phyloP scores from a whole-genome alignment of 2,888 invertebrate genomes.

The Maniola hyperantus region DNA sequence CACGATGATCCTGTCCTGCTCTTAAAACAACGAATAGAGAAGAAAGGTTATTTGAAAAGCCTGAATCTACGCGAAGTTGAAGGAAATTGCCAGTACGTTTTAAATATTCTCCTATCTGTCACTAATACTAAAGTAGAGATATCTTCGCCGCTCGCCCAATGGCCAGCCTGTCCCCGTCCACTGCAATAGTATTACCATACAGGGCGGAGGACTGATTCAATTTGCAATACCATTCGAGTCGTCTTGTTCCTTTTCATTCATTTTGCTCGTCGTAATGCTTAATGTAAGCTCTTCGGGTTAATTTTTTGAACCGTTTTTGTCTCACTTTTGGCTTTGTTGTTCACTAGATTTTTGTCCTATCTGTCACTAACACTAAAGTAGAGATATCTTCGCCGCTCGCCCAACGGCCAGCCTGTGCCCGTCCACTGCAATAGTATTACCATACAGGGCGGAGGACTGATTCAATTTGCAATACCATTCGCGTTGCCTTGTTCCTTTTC shows the following conservation, averaged over 20 bases:
- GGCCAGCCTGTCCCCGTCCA: constrained; percentile 45
- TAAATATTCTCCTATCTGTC: neutral
- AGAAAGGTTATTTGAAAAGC: no score
- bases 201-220: constrained; percentile 55
- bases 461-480: constrained; percentile 55
- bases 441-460: constrained; percentile 53
- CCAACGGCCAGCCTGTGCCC: constrained; percentile 42
- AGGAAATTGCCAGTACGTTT: no score
- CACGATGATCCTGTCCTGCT: no score
- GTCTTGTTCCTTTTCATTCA: constrained; percentile 41
- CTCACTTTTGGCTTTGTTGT: neutral
- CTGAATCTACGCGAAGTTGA: no score
- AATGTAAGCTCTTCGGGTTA: constrained; percentile 24
- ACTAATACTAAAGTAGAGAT: neutral
- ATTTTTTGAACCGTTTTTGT: constrained; percentile 13
- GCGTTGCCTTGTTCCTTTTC: constrained; percentile 44
- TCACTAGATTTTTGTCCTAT: neutral
- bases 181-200: constrained; percentile 50
- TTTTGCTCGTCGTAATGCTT: constrained; percentile 33
- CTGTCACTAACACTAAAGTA: neutral
- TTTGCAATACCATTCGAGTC: constrained; percentile 51
- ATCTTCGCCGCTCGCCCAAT: constrained; percentile 25
- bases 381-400: constrained; percentile 4
- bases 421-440: constrained; percentile 50
- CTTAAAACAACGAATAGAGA: no score